Base-by-base conservation (phyloP, 2,797 vertebrate genomes). In the Fratercula arctica region DNA sequence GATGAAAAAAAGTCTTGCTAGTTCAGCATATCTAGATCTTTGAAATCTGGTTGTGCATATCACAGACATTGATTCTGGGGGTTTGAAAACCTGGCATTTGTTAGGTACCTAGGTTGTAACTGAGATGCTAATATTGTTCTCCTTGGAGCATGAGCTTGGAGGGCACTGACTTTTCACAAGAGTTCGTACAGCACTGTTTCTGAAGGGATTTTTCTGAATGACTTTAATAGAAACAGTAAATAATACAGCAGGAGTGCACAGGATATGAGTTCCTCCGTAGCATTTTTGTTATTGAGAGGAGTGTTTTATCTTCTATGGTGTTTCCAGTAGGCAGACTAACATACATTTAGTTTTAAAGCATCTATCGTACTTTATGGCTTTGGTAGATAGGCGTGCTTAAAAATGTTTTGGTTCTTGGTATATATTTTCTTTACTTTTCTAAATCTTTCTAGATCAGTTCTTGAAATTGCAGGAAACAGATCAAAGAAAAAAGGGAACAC, bases 221-320 rank as follows among this genome's bases (percentile, higher is more conserved):
- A 81, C 54, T 88, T 95, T 67, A 91, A 68, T 90, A 85, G 73
- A 87, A 96, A 84, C 60, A 95, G 54, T 93, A 89, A 92, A 91
- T 91, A 94, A 94, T 66, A 60, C 3, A 5, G 41, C 57, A 43
- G 51, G 85, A 76, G 59, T 51, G 37, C 45, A 83, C 46, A 89
- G 94, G 81, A 87, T 88, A 93, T 61, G 75, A 87, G 39, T 76
- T 93, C 91, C 81, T 95, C 73, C 33, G 46, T 87, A 68, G 43
- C 29, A 79, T 53, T 93, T 89, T n/a, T 88, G 54, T 82, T 74
- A 76, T 24, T 73, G 67, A 91, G 63, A 93, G 48, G 48, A 92
- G 66, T 90, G 79, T 75, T 96, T 95, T 84, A 53, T 90, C 87
- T 93, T 85, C 92, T 78, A 1, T 4, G 10, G 20, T 78, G 56